Evolutionary conservation across 2,888 invertebrate species (phyloP), one percentile per base, ranked within the genome.

Genomic region (Caenorhabditis sp.): DNA sequence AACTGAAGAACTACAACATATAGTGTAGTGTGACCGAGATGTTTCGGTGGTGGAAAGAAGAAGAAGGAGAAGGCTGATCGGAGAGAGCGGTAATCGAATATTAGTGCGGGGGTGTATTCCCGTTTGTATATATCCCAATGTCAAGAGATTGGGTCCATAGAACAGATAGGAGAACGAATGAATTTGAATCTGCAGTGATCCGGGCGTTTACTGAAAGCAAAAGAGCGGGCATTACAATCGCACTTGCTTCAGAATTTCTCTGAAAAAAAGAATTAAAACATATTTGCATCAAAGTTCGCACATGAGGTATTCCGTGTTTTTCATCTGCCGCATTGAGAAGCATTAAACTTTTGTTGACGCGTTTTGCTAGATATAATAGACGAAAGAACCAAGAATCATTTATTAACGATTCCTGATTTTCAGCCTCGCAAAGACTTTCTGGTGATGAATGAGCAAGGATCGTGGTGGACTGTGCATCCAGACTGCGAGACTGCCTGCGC

Each of bases 391-490:
- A 62, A 53, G 37, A 53, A 18, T 47, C 40, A 53, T 55, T 24
- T 6, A n/a, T n/a, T n/a, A 65, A 13, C 24, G 8, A 32, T 5
- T 32, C 32, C n/a, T n/a, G 32, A 9, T 32, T 85, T 87, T 82
- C 79, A 87, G 87, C 87, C 87, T 5, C 69, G 87, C 11, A 87
- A 87, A 51, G 85, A 87, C 56, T 85, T 85, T 55, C 83, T 87
- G 22, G 85, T 87, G 47, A 87, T 87, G 84, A 87, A 85, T 50
- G 87, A 87, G 70, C 83, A 85, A 15, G 87, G 87, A 9, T 85
- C 84, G 0, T 87, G 87, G 87, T 87, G 87, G 87, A 85, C 85
- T 11, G 87, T 87, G 26, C 87, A 87, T 67, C 87, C 87, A 20
- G 84, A 85, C 50, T 84, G 84, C 47, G 87, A 86, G 35, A 64